Percentiles rank a stretch among this genome's conserved stretches.
Evolutionary conservation across 2,113 vertebrate species (phyloP).

Genomic region (Taxidea taxus): DNA sequence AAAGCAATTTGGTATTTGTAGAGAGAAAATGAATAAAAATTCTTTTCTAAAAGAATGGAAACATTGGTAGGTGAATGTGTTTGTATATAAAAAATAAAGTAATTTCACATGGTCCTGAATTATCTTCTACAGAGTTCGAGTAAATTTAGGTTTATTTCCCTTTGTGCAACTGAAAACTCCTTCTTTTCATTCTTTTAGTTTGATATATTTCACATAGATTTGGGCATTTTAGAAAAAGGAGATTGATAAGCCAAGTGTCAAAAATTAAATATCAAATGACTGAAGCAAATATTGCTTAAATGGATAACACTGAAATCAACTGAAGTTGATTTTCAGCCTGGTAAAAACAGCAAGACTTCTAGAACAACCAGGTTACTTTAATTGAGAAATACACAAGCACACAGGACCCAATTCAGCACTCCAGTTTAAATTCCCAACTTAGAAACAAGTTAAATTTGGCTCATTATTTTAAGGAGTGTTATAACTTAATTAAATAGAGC

Average conservation of each 20-base stretch:
- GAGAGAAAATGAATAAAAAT: conserved; percentile 43
- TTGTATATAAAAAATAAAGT: conserved; percentile 7
- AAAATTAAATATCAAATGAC: conserved; percentile 25
- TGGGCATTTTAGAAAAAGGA: background rate
- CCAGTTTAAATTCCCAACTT: background rate
- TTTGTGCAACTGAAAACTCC: background rate
- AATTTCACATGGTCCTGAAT: background rate
- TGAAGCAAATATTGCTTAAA: background rate
- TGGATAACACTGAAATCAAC: background rate
- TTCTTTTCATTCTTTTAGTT: background rate
- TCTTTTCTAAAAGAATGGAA: conserved; percentile 19
- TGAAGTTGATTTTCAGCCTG: background rate
- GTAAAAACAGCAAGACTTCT: background rate
- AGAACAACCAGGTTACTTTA: background rate
- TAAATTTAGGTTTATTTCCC: background rate
- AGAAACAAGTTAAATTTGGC: conserved; percentile 1
- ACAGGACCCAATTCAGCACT: background rate
- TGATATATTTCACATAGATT: background rate
- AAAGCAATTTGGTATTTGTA: background rate
- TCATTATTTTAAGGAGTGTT: conserved; percentile 17
- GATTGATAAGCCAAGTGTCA: background rate
- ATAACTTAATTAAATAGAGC: conserved; percentile 37
- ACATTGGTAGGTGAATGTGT: background rate
- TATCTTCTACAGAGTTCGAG: background rate
- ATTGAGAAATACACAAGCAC: background rate